A percentile compares a stretch with the other conserved stretches of the same genome.
phyloP scores from a whole-genome alignment of 1,140 invertebrate genomes.

The Pentalonia nigronervosa region DNA sequence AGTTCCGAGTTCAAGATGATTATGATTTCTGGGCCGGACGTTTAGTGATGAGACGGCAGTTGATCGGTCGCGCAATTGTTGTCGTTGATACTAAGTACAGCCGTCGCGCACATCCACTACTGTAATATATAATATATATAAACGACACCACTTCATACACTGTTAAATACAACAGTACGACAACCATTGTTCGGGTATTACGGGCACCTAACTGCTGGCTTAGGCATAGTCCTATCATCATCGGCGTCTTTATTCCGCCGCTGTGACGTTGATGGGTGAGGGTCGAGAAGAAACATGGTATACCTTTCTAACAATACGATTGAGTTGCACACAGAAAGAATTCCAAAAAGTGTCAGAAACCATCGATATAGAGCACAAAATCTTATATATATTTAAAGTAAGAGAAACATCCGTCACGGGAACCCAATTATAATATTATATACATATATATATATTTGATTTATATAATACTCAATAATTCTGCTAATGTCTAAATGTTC shows the following conservation, averaged over 20 bases:
- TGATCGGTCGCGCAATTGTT: not conserved
- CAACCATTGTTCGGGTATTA: not conserved
- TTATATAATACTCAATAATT: not conserved
- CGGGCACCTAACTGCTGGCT: not conserved
- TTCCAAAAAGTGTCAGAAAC: not conserved
- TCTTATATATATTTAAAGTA: too few species aligned
- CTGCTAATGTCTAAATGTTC: not conserved
- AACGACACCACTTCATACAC: not conserved
- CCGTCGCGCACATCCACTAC: not conserved
- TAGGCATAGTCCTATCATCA: not conserved
- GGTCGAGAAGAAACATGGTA: not conserved
- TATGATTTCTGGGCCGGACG: conserved; percentile 19
- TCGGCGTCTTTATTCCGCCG: not conserved
- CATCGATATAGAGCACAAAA: not conserved
- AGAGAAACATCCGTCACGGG: not conserved
- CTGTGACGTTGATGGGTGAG: not conserved
- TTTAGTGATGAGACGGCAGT: not conserved
- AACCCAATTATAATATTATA: not conserved
- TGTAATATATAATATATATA: not conserved
- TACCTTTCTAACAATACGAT: not conserved
- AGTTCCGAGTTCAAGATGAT: not conserved
- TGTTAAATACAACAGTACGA: not conserved
- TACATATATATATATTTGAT: too few species aligned
- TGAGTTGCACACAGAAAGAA: not conserved
- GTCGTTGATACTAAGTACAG: not conserved